Evolutionary conservation across 1,140 invertebrate species (phyloP), one percentile per base, ranked within the genome.

Genomic region (Dendrolimus kikuchii): DNA sequence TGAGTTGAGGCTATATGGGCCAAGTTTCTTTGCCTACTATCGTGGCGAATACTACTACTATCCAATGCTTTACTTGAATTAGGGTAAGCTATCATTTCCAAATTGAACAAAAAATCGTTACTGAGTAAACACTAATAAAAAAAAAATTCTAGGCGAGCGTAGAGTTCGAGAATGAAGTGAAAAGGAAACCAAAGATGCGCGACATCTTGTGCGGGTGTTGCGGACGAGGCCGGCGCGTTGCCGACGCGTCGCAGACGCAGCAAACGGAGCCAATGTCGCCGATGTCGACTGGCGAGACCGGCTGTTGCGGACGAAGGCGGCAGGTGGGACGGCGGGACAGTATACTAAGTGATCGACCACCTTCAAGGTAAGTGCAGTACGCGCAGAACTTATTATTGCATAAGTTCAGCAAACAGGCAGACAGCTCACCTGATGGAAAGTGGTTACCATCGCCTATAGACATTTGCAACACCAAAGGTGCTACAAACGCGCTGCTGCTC

Each of bases 111-210:
- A 23, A 23, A 23, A 23, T 2, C 23, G 23, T 23, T 23, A 23
- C 1, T 23, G 23, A 23, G 23, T 23, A 23, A 23, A 3, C 1
- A 1, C 3, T 23, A 42, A 40, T 46, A 7, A 55, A 36, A 23
- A 40, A 42, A 42, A 51, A 62, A 6, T 7, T 9, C 10, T 65
- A 85, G 82, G 68, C 77, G 38, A 77, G 77, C 36, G 76, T 86
- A 62, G 73, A 83, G 59, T 84, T 79, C 54, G 82, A 86, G 48
- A 69, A 68, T 38, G 82, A 86, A 65, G 77, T 72, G 45, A 82
- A 80, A 69, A 72, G 70, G 6, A 80, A 81, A 46, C 67, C 72
- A 5, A 82, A 77, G 38, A 51, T 82, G 0, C 76, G 77, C 6
- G 81, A 84, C 53, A 51, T 82, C 0, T 50, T 81, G 6, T 86